phyloP scores from a whole-genome alignment of 2,888 invertebrate genomes.

The Urechis unicinctus region DNA sequence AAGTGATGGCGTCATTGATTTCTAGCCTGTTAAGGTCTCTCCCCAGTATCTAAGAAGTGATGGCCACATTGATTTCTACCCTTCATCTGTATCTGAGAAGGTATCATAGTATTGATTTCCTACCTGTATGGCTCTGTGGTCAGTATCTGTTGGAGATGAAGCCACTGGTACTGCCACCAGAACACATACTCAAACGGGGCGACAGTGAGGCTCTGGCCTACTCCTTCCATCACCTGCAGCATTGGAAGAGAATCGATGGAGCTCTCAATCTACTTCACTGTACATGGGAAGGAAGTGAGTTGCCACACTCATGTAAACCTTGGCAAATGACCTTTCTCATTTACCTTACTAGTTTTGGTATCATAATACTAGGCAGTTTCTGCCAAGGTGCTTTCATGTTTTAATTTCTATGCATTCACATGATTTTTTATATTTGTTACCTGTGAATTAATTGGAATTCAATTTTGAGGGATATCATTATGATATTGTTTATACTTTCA shows the following conservation, averaged over 20 bases:
- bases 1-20: no score
- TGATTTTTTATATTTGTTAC: background rate
- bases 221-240: conserved; percentile 88
- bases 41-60: no score
- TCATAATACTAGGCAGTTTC: background rate
- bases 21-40: no score
- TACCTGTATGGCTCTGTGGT: conserved; percentile 13
- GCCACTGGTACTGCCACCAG: conserved; percentile 88
- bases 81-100: no score
- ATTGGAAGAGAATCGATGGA: conserved; percentile 96
- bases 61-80: no score
- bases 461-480: no score
- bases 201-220: conserved; percentile 96
- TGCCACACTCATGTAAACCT: background rate
- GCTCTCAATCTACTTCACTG: conserved; percentile 83
- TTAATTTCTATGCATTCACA: background rate
- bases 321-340: no score
- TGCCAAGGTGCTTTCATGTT: background rate
- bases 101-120: background rate
- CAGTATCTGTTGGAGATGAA: conserved; percentile 89
- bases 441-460: no score
- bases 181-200: conserved; percentile 91
- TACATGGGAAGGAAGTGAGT: conserved; percentile 80
- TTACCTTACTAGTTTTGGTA: no score
- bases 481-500: no score